A percentile compares a stretch with the other conserved stretches of the same genome.
Conservation (phyloP, 1,140 invertebrate genomes). For the Trachelipus rathkii region DNA sequence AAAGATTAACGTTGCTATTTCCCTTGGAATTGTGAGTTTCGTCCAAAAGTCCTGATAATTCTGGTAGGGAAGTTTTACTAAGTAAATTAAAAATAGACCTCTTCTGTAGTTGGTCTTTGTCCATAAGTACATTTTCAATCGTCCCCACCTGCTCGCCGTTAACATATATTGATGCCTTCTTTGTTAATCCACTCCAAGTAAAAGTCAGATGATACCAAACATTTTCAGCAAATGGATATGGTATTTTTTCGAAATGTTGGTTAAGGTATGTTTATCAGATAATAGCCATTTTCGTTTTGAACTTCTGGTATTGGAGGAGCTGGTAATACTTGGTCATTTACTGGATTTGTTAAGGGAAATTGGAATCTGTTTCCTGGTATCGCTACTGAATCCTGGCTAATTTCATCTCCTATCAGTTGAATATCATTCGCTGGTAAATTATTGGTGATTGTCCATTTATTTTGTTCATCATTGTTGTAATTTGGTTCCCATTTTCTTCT, state of each 20-base stretch:
- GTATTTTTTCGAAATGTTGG: slow-evolving; percentile 24
- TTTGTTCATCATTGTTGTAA: too few relatives aligned
- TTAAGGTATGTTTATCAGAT: slow-evolving; percentile 2
- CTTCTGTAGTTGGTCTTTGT: slow-evolving; percentile 9
- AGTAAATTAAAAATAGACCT: slow-evolving; percentile 22
- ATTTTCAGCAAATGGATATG: slow-evolving; percentile 24
- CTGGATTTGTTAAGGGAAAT: too few relatives aligned
- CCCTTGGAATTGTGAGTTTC: slow-evolving; percentile 41
- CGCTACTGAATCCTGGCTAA: too few relatives aligned
- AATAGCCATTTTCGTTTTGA: neutral
- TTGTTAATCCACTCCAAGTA: slow-evolving; percentile 19
- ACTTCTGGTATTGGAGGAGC: neutral
- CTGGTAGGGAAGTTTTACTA: slow-evolving; percentile 34
- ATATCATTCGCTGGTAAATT: too few relatives aligned
- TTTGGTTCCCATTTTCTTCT: too few relatives aligned
- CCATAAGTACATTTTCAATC: slow-evolving; percentile 17
- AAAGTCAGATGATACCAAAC: slow-evolving; percentile 27
- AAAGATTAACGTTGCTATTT: slow-evolving; percentile 40
- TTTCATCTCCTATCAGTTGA: too few relatives aligned
- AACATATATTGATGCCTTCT: slow-evolving; percentile 16
- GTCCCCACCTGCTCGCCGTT: slow-evolving; percentile 20
- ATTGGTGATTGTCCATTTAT: too few relatives aligned
- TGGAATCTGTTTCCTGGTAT: too few relatives aligned
- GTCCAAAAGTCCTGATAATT: slow-evolving; percentile 41
- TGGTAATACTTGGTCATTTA: neutral